Evolutionary conservation across 2,113 vertebrate species (phyloP), one percentile per base, ranked within the genome.

Genomic region (Melozone crissalis): DNA sequence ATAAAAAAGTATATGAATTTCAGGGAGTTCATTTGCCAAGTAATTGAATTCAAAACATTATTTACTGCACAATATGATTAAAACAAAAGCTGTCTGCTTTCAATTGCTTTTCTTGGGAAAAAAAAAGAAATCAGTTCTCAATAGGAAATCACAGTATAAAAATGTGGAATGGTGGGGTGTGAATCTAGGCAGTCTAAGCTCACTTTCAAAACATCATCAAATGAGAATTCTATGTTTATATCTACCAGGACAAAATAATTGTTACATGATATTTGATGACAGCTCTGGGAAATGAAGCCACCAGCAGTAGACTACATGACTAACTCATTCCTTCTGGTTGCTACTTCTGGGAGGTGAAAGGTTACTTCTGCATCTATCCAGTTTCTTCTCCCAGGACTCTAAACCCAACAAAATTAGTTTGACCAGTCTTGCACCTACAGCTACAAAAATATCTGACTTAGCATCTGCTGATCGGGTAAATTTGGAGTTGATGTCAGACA

Each of bases 201-300:
- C 65, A 87, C 62, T 90, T 97, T 91, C 61, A 95, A 90, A 97
- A 96, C 96, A 97, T 51, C 27, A 95, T 90, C 80, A 97, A 96
- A 92, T 89, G 41, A 80, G 66, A 90, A 94, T 97, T 95, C 76
- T 78, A 13, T 95, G 86, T 95, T 97, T 97, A 63, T 96, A 90
- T 96, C 75, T 94, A 94, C 82, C 93, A 96, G 95, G 94, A 96
- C 67, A 94, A 72, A 91, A 86, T 93, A 95, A 97, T 96, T 96
- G 90, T 97, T 97, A 94, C 39, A 72, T 89, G 95, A 96, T 96
- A 97, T 92, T 96, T 97, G 97, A 97, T 95, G 97, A 98, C 95
- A 98, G 97, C 57, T 93, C 72, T 80, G 90, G 92, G 94, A 97
- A 96, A 96, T 9, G 4, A 31, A 96, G 92, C 52, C 93, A 95